phyloP scores from a whole-genome alignment of 2,797 vertebrate species.

The Scolopax rusticola region DNA sequence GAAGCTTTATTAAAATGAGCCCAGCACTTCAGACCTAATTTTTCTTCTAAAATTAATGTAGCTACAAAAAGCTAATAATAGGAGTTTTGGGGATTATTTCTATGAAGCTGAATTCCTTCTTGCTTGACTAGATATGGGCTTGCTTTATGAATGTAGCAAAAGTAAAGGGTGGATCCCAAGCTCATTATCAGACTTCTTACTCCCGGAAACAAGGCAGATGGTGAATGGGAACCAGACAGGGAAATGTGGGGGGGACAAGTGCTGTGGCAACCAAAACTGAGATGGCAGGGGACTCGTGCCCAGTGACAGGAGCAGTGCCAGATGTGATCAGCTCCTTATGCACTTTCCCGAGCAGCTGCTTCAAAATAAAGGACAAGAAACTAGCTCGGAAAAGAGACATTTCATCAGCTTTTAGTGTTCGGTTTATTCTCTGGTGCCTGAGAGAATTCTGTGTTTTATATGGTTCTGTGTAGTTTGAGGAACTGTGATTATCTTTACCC shows the following conservation, averaged over 20 bases:
- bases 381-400: neutral
- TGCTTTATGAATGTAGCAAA: neutral
- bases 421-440: neutral
- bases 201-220: neutral
- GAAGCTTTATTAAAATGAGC: constrained; percentile 56
- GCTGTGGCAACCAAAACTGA: neutral
- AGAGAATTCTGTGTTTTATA: neutral
- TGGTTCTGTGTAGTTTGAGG: neutral
- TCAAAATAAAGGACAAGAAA: neutral
- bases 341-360: neutral
- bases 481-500: neutral
- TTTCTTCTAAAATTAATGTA: constrained; percentile 63
- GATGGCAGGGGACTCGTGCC: neutral
- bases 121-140: neutral
- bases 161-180: neutral
- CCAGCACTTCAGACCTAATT: constrained; percentile 45
- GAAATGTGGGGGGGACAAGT: too few species aligned
- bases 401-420: neutral
- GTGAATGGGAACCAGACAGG: neutral
- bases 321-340: neutral
- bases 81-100: neutral
- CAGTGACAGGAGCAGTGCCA: neutral
- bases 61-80: constrained; percentile 29
- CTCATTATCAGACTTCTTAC: neutral
- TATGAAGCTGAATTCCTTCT: neutral